These are phyloP conservation scores for Acrobasis consociella DNA, from an alignment of 2,888 invertebrate genomes.

Conservation along the genomic window DNA sequence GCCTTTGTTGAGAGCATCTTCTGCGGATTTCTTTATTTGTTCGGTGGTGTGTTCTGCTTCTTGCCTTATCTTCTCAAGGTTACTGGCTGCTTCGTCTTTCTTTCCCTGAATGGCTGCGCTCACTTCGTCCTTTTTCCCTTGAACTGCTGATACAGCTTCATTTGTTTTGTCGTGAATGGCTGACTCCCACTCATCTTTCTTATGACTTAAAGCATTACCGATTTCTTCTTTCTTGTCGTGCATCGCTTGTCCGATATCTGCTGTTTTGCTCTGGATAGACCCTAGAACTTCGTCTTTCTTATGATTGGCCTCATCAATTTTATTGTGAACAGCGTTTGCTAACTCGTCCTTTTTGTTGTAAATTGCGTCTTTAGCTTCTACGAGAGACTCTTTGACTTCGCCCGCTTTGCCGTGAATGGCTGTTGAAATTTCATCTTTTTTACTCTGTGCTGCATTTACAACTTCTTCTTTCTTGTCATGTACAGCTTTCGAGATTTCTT, in stretches of 20 bases:
- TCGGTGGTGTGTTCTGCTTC: conserved; percentile 73
- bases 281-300: conserved; percentile 43
- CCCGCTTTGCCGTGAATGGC: conserved; percentile 38
- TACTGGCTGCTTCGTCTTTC: conserved; percentile 37
- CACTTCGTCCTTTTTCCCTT: conserved; percentile 49
- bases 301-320: conserved; percentile 37
- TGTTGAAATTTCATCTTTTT: conserved; percentile 33
- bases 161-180: conserved; percentile 47
- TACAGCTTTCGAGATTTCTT: conserved; percentile 46
- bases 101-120: conserved; percentile 34
- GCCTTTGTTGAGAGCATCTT: conserved; percentile 59
- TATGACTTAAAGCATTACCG: conserved; percentile 24
- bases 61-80: conserved; percentile 69
- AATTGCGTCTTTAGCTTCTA: conserved; percentile 43
- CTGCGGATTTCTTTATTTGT: conserved; percentile 71
- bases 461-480: conserved; percentile 41
- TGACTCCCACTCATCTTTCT: conserved; percentile 45
- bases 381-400: conserved; percentile 38
- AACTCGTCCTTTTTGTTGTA: conserved; percentile 46
- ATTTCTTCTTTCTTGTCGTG: conserved; percentile 44
- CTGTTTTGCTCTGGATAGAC: conserved; percentile 45
- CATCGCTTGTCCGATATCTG: conserved; percentile 42
- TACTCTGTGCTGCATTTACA: conserved; percentile 33
- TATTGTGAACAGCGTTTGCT: conserved; percentile 34
- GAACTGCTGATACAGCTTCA: conserved; percentile 45